These are phyloP conservation scores for Trichopoda pennipes DNA, from an alignment of 2,888 invertebrate genomes.

Conservation along the genomic window DNA sequence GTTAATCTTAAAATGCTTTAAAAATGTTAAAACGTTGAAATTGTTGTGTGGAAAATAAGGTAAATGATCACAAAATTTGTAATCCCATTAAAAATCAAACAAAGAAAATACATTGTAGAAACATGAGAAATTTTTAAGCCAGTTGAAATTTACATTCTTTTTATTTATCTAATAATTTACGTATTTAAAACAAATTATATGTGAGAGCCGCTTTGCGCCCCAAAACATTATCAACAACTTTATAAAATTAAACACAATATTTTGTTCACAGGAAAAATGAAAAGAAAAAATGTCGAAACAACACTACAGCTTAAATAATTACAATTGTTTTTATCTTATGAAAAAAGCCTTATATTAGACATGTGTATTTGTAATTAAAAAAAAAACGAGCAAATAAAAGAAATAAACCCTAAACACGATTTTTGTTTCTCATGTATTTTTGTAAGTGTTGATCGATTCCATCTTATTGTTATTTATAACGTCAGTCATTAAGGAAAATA, in stretches of 20 bases:
- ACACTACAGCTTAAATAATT: conserved; percentile 53
- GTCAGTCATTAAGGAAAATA: background rate
- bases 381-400: conserved; percentile 69
- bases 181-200: conserved; percentile 69
- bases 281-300: conserved; percentile 52
- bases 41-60: conserved; percentile 81
- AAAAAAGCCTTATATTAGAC: conserved; percentile 66
- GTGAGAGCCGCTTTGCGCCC: conserved; percentile 76
- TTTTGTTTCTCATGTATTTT: conserved; percentile 66
- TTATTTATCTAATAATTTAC: conserved; percentile 52
- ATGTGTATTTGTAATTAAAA: conserved; percentile 64
- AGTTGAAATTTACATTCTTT: conserved; percentile 52
- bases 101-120: conserved; percentile 80
- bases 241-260: conserved; percentile 10
- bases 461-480: conserved; percentile 17
- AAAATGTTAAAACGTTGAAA: conserved; percentile 73
- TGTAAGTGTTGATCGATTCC: conserved; percentile 13
- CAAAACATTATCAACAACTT: conserved; percentile 1
- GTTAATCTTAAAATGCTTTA: conserved; percentile 46
- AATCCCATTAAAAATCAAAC: conserved; percentile 14
- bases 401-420: conserved; percentile 56
- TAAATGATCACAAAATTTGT: conserved; percentile 73
- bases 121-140: conserved; percentile 77
- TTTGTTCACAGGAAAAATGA: conserved; percentile 62
- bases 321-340: conserved; percentile 66